Evolutionary conservation across 2,888 invertebrate species (phyloP).

Genomic region (Amiota minor): DNA sequence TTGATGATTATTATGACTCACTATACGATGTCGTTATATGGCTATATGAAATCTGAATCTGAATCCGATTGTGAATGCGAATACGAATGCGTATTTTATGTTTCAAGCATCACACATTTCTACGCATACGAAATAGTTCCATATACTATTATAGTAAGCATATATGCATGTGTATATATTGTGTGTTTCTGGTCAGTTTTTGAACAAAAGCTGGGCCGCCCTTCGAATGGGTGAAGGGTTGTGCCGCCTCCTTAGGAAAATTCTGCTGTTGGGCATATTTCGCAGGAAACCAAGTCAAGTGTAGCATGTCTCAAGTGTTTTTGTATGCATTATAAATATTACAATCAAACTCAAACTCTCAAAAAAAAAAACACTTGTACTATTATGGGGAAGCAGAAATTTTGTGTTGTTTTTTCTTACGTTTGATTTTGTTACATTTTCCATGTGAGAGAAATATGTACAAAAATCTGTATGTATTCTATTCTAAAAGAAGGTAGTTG

Average conservation of each 20-base stretch:
- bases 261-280: conserved; percentile 50
- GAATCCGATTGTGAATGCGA: background rate
- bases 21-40: background rate
- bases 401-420: conserved; percentile 42
- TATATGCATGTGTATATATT: conserved; percentile 9
- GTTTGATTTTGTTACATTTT: conserved; percentile 51
- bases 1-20: conserved; percentile 6
- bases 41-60: background rate
- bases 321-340: conserved; percentile 65
- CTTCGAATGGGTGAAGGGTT: background rate
- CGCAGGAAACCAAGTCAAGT: conserved; percentile 59
- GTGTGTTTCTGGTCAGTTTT: conserved; percentile 31
- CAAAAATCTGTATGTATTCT: conserved; percentile 31
- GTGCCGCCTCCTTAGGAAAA: conserved; percentile 49
- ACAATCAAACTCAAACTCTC: conserved; percentile 29
- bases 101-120: background rate
- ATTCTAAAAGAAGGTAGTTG: background rate
- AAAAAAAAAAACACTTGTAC: background rate
- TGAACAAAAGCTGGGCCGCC: conserved; percentile 14
- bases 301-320: conserved; percentile 57
- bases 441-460: background rate
- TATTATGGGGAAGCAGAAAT: background rate
- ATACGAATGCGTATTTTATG: conserved; percentile 15
- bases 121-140: conserved; percentile 61
- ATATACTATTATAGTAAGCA: conserved; percentile 56